Evolutionary conservation across 2,113 vertebrate genomes (phyloP).

Genomic region (Diphyllodes magnificus): DNA sequence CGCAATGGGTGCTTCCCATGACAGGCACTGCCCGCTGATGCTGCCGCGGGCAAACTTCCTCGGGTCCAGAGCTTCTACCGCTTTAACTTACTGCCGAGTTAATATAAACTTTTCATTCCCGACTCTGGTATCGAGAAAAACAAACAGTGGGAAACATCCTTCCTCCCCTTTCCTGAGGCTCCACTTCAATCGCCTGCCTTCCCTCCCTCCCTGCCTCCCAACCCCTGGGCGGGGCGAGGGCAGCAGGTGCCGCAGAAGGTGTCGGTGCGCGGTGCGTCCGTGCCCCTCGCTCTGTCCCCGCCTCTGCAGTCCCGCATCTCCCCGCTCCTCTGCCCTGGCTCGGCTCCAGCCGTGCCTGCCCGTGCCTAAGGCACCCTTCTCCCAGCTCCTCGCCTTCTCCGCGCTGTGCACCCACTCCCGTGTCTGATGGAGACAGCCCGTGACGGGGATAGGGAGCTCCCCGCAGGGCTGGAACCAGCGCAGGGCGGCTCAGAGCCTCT

Average conservation of each 20-base stretch:
- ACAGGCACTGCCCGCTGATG: fast-evolving
- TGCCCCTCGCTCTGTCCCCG: fast-evolving
- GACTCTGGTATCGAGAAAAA: neutral
- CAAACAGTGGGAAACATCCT: neutral
- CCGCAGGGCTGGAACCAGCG: neutral
- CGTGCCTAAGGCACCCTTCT: neutral
- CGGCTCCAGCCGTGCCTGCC: neutral
- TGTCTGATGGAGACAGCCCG: too few relatives aligned
- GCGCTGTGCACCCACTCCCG: too few relatives aligned
- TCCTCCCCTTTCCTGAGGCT: neutral
- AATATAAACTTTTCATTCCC: neutral
- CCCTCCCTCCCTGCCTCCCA: neutral
- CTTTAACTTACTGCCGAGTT: neutral
- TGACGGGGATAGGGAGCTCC: neutral
- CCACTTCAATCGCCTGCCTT: too few relatives aligned
- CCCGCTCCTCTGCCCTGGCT: too few relatives aligned
- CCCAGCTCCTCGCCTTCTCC: neutral
- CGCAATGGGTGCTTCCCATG: neutral
- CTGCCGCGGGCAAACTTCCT: neutral
- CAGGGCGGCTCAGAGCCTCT: neutral
- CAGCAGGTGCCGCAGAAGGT: fast-evolving
- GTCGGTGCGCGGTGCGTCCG: fast-evolving
- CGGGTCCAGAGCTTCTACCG: neutral
- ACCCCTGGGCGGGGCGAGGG: fast-evolving
- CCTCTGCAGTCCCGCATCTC: too few relatives aligned